These are phyloP conservation scores for Acleris holmiana DNA, from an alignment of 2,888 invertebrate genomes.

Conservation along the genomic window DNA sequence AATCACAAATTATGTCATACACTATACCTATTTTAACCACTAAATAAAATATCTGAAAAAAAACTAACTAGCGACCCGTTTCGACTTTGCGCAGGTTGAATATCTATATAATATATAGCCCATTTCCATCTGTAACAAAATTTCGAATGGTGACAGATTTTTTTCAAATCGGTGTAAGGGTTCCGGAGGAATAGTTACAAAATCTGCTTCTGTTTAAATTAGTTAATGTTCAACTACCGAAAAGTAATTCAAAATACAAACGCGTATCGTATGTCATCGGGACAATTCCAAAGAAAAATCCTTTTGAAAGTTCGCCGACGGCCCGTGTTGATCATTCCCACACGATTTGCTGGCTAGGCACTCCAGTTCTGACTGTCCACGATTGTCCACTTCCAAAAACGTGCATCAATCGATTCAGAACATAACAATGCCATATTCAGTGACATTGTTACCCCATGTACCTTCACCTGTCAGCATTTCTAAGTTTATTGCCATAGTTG, in stretches of 20 bases:
- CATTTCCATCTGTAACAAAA: too few species aligned
- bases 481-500: slow-evolving; percentile 32
- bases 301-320: slow-evolving; percentile 73
- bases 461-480: slow-evolving; percentile 28
- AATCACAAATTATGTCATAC: too few species aligned
- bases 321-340: slow-evolving; percentile 76
- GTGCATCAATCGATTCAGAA: slow-evolving; percentile 52
- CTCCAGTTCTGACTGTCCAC: slow-evolving; percentile 47
- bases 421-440: slow-evolving; percentile 32
- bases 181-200: too few species aligned
- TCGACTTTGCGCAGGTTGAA: too few species aligned
- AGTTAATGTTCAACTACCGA: not conserved
- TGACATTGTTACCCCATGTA: slow-evolving; percentile 22
- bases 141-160: too few species aligned
- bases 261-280: slow-evolving; percentile 66
- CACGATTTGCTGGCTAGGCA: slow-evolving; percentile 63
- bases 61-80: too few species aligned
- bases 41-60: too few species aligned
- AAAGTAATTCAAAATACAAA: slow-evolving; percentile 48
- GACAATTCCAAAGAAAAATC: slow-evolving; percentile 70
- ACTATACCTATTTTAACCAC: too few species aligned
- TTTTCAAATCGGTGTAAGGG: too few species aligned
- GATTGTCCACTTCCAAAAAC: slow-evolving; percentile 66
- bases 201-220: too few species aligned
- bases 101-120: too few species aligned